Percentiles rank a stretch among this genome's conserved stretches.
phyloP scores from a whole-genome alignment of 2,113 vertebrate genomes.

The Astatoreochromis straeleni region DNA sequence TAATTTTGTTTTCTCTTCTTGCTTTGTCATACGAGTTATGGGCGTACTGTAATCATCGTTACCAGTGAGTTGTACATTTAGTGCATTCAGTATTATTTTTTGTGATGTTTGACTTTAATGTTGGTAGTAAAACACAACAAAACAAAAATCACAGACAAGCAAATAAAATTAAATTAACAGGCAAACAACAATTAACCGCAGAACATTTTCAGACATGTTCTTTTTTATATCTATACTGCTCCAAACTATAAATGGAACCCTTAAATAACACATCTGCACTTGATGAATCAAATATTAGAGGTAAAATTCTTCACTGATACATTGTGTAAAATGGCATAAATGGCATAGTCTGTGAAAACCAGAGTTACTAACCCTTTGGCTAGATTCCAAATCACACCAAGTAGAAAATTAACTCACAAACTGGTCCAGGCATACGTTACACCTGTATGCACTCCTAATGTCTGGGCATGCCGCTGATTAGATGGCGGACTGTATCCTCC shows the following conservation, averaged over 20 bases:
- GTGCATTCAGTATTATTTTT: neutral
- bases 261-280: too few species aligned
- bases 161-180: neutral
- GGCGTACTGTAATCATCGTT: neutral
- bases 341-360: neutral
- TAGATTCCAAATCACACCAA: neutral
- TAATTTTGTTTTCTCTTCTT: neutral
- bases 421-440: neutral
- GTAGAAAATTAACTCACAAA: neutral
- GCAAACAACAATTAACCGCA: neutral
- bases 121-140: neutral
- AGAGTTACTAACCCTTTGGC: neutral
- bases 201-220: neutral
- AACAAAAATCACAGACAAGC: neutral
- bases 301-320: neutral
- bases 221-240: too few species aligned
- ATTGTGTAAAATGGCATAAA: neutral
- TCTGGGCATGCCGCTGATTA: neutral
- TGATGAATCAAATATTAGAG: neutral
- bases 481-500: neutral
- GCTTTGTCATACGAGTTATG: neutral
- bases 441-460: neutral
- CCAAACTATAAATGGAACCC: too few species aligned
- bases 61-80: neutral
- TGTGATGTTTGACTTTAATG: neutral